These are phyloP conservation scores for Lutraria rhynchaena DNA, from an alignment of 1,140 invertebrate species.

Conservation along the genomic window DNA sequence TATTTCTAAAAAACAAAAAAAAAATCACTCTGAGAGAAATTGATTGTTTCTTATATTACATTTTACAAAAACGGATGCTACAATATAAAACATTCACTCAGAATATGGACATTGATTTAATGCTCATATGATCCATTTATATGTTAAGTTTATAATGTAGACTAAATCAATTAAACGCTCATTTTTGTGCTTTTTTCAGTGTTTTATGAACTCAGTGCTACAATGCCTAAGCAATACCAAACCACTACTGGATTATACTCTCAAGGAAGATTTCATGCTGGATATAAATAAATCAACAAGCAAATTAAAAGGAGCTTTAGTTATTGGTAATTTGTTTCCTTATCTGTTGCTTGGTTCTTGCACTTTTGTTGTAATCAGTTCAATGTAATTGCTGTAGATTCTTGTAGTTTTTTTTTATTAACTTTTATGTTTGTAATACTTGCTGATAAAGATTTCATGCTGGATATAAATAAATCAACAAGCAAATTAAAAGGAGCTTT, in stretches of 20 bases:
- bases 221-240: constrained; percentile 96
- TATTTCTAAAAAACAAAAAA: too few relatives aligned
- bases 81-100: background rate
- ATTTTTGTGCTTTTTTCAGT: constrained; percentile 84
- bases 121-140: constrained; percentile 3
- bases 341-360: constrained; percentile 52
- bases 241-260: constrained; percentile 90
- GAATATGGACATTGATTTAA: background rate
- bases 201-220: constrained; percentile 98
- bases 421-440: too few relatives aligned
- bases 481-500: constrained; percentile 92
- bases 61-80: too few relatives aligned
- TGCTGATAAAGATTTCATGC: constrained; percentile 86
- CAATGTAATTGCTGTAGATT: background rate
- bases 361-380: background rate
- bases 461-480: constrained; percentile 90
- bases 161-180: constrained; percentile 17
- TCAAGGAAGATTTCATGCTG: constrained; percentile 85
- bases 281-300: constrained; percentile 91
- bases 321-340: constrained; percentile 88
- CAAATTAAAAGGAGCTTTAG: constrained; percentile 91
- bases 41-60: too few relatives aligned
- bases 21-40: too few relatives aligned
- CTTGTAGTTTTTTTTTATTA: too few relatives aligned
- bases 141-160: background rate